Base-by-base conservation (phyloP, 2,113 vertebrate species). In the Solea senegalensis region DNA sequence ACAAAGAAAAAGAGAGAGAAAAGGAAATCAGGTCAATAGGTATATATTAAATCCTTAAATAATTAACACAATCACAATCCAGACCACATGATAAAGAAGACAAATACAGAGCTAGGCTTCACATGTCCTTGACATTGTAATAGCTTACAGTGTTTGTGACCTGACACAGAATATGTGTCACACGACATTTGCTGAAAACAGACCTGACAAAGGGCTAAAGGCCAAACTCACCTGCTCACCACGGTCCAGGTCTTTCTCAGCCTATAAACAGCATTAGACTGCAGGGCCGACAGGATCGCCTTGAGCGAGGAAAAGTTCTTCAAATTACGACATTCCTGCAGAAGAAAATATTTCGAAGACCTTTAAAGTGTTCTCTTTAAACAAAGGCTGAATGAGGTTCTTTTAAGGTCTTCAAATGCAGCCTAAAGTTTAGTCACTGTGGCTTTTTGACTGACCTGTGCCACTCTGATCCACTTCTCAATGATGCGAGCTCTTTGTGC, bases 391-490 rank as follows among this genome's bases (percentile, higher is more conserved):
- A 55, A 46, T 34, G 34, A 7, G 13, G 27, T 15, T 34, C 14
- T 34, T 9, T 34, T 34, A 34, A 34, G 34, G n/a, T 52, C 11
- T 49, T 63, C 26, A 51, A 73, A 56, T 3, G 21, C 13, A 43
- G 10, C 9, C 55, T 39, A 5, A 26, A 34, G 34, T 51, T 28
- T 5, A 11, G 9, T 49, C 7, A 40, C 8, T 53, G 1, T 2
- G 14, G 0, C 12, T 3, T 44, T 41, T 11, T 5, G 7, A 48
- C 73, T 15, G 34, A 97, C 96, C 94, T 96, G 95, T 1, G 96
- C 95, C 2, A 97, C 93, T 51, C 74, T 61, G 78, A 97, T 95
- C 96, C 96, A 97, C 76, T 93, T 96, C 83, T 97, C 95, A 3
- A 97, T 92, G 81, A 95, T 73, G 64, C 87, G 90, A 1, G 95